These are phyloP conservation scores for Oryzias sinensis DNA, from an alignment of 2,797 vertebrate species.

Conservation along the genomic window DNA sequence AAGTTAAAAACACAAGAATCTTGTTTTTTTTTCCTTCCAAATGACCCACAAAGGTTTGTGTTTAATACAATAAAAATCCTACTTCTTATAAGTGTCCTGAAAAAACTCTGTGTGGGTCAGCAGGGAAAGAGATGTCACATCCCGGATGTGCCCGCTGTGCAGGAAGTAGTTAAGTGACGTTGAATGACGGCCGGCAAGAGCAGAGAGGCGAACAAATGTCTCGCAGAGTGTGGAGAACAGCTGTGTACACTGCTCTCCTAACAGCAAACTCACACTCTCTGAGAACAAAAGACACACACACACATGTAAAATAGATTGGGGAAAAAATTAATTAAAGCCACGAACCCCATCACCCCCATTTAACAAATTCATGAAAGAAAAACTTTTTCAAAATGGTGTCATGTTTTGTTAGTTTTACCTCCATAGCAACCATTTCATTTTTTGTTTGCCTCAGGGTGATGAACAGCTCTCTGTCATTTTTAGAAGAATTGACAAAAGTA, in stretches of 20 bases:
- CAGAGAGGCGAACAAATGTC: slow-evolving; percentile 85
- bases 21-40: neutral
- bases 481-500: too few relatives aligned
- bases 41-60: neutral
- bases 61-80: slow-evolving; percentile 49
- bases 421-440: too few relatives aligned
- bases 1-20: slow-evolving; percentile 11
- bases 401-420: too few relatives aligned
- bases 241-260: slow-evolving; percentile 73
- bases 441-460: too few relatives aligned
- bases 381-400: too few relatives aligned
- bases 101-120: slow-evolving; percentile 86
- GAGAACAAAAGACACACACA: slow-evolving; percentile 8
- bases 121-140: slow-evolving; percentile 85
- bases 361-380: too few relatives aligned
- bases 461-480: too few relatives aligned
- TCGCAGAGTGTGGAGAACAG: slow-evolving; percentile 87
- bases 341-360: too few relatives aligned
- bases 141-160: slow-evolving; percentile 69
- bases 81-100: slow-evolving; percentile 89
- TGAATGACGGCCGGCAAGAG: slow-evolving; percentile 88
- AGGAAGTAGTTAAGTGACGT: slow-evolving; percentile 88
- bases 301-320: neutral
- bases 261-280: slow-evolving; percentile 42
- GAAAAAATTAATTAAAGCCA: too few relatives aligned